These are phyloP conservation scores for Ennomos erosarius DNA, from an alignment of 2,888 invertebrate genomes.

Conservation along the genomic window DNA sequence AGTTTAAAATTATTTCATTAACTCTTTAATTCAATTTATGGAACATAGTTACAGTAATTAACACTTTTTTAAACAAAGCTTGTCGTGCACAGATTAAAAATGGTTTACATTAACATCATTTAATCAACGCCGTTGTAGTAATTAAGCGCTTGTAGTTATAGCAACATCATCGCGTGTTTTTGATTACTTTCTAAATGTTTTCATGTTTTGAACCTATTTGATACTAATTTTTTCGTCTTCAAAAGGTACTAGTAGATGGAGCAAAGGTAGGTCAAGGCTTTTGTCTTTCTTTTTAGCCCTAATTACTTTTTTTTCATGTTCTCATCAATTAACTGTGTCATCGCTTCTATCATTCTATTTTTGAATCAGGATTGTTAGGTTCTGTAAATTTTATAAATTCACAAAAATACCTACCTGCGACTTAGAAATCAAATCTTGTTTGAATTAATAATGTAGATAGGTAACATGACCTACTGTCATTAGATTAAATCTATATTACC, in stretches of 20 bases:
- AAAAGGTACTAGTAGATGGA: slow-evolving; percentile 35
- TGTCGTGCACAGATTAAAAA: slow-evolving; percentile 1
- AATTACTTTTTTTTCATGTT: neutral
- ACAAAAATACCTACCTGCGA: too few relatives aligned
- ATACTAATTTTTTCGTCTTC: slow-evolving; percentile 30
- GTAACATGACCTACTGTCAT: too few relatives aligned
- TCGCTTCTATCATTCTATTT: too few relatives aligned
- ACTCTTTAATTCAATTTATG: too few relatives aligned
- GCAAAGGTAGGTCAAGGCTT: slow-evolving; percentile 28
- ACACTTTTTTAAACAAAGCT: too few relatives aligned
- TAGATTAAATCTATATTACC: too few relatives aligned
- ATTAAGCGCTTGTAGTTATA: neutral
- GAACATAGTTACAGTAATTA: too few relatives aligned
- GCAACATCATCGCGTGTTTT: neutral
- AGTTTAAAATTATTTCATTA: too few relatives aligned
- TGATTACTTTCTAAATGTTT: slow-evolving; percentile 5
- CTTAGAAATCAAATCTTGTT: too few relatives aligned
- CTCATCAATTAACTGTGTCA: neutral
- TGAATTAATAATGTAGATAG: too few relatives aligned
- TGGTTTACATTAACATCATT: neutral
- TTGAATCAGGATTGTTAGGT: too few relatives aligned
- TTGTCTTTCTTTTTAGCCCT: neutral
- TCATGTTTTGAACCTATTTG: slow-evolving; percentile 20
- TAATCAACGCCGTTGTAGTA: neutral
- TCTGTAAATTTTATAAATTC: too few relatives aligned